Evolutionary conservation across 2,797 vertebrate genomes (phyloP).

Genomic region (Bradypodion pumilum): DNA sequence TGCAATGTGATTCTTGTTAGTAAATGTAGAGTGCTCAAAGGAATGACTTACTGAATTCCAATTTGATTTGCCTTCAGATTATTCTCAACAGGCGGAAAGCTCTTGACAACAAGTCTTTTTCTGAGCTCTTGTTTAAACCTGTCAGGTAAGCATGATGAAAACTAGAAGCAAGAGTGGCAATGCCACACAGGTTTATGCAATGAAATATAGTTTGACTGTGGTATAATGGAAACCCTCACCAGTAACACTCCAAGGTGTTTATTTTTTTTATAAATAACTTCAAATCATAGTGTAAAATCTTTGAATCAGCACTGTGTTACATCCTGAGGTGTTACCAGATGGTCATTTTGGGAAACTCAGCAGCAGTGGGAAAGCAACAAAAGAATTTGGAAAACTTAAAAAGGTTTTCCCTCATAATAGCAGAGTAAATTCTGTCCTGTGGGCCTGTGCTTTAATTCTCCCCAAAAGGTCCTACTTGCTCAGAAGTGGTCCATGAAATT

Average conservation of each 20-base stretch:
- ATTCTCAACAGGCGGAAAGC: background rate
- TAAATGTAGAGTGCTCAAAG: background rate
- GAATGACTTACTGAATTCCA: background rate
- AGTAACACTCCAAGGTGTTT: background rate
- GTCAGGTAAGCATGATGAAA: background rate
- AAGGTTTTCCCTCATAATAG: background rate
- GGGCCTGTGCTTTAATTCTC: background rate
- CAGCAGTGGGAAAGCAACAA: background rate
- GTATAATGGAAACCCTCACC: background rate
- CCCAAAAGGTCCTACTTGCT: conserved; percentile 2
- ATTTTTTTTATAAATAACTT: too few relatives aligned
- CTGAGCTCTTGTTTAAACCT: background rate
- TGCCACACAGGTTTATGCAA: background rate
- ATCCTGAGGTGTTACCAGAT: conserved; percentile 8
- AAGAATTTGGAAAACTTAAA: conserved; percentile 8
- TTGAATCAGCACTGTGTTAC: conserved; percentile 6
- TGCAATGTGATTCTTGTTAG: background rate
- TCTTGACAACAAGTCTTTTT: background rate
- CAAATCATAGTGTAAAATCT: conserved; percentile 8
- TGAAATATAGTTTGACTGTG: rapidly evolving
- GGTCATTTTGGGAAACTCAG: background rate
- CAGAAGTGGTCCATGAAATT: background rate
- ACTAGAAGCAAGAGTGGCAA: background rate
- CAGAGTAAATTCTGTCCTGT: background rate
- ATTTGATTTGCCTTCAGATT: background rate